phyloP scores from a whole-genome alignment of 2,888 invertebrate genomes.

The Chymomyza procnemis region DNA sequence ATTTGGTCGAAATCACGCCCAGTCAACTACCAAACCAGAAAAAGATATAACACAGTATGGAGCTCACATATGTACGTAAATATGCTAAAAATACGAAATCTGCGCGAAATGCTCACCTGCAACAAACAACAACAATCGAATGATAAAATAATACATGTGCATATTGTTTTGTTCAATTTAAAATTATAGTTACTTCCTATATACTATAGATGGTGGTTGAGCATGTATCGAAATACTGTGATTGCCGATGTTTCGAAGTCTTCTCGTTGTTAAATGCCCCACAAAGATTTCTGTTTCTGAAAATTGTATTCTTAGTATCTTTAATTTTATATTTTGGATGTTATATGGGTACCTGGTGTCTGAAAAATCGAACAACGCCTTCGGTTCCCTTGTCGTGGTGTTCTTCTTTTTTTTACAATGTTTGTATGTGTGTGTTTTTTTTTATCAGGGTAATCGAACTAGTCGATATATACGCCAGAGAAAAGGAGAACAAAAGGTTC shows the following conservation, averaged over 20 bases:
- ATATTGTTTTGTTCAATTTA: conserved; percentile 60
- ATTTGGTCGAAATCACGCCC: conserved; percentile 51
- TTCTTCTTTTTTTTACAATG: too few relatives aligned
- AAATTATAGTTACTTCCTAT: conserved; percentile 49
- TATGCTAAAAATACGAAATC: conserved; percentile 55
- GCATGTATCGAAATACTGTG: conserved; percentile 24
- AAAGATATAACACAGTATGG: conserved; percentile 59
- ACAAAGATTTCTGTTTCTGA: too few relatives aligned
- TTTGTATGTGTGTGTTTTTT: too few relatives aligned
- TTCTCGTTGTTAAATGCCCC: too few relatives aligned
- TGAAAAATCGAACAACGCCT: too few relatives aligned
- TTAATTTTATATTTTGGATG: too few relatives aligned
- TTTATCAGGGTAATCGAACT: too few relatives aligned
- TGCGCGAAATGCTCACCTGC: conserved; percentile 63
- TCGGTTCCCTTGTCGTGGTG: too few relatives aligned
- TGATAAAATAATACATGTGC: conserved; percentile 62
- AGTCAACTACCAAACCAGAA: conserved; percentile 55
- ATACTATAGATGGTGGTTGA: conserved; percentile 45
- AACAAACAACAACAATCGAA: conserved; percentile 47
- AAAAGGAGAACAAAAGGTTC: too few relatives aligned
- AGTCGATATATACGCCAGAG: too few relatives aligned
- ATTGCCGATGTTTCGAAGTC: background rate
- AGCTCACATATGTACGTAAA: conserved; percentile 53
- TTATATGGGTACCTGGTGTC: too few relatives aligned
- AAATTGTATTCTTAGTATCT: too few relatives aligned